Percentiles rank a stretch among this genome's conserved stretches.
Conservation (phyloP, 2,888 invertebrate species). For the Rotaria socialis region DNA sequence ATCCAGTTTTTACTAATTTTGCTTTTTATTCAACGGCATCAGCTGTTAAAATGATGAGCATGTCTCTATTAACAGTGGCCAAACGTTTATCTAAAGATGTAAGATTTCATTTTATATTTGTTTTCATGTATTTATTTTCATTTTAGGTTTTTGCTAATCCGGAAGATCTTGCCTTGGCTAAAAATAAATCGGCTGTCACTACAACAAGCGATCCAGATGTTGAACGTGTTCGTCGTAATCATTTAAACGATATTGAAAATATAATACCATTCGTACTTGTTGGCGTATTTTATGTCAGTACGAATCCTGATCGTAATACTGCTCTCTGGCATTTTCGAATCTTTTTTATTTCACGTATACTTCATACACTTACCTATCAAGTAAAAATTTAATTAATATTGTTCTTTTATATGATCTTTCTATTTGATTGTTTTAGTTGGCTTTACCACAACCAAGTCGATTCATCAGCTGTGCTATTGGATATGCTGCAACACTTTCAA, state of each 20-base stretch:
- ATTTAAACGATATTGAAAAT: slow-evolving; percentile 34
- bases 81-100: slow-evolving; percentile 3
- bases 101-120: not conserved
- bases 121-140: not conserved
- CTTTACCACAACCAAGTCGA: slow-evolving; percentile 30
- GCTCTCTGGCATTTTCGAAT: slow-evolving; percentile 32
- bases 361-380: slow-evolving; percentile 5
- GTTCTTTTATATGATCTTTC: not conserved
- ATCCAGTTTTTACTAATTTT: slow-evolving; percentile 27
- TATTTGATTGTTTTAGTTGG: not conserved
- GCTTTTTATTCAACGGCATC: slow-evolving; percentile 21
- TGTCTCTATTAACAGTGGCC: not conserved
- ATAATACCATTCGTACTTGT: not conserved
- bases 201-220: not conserved
- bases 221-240: slow-evolving; percentile 29
- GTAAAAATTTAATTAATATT: not conserved
- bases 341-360: not conserved
- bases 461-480: not conserved
- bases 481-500: slow-evolving; percentile 14
- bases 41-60: slow-evolving; percentile 17
- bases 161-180: not conserved
- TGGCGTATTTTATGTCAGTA: slow-evolving; percentile 17
- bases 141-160: not conserved
- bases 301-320: not conserved
- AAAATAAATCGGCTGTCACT: not conserved